Evolutionary conservation across 2,888 invertebrate genomes (phyloP).

Genomic region (Drosophila ezoana): DNA sequence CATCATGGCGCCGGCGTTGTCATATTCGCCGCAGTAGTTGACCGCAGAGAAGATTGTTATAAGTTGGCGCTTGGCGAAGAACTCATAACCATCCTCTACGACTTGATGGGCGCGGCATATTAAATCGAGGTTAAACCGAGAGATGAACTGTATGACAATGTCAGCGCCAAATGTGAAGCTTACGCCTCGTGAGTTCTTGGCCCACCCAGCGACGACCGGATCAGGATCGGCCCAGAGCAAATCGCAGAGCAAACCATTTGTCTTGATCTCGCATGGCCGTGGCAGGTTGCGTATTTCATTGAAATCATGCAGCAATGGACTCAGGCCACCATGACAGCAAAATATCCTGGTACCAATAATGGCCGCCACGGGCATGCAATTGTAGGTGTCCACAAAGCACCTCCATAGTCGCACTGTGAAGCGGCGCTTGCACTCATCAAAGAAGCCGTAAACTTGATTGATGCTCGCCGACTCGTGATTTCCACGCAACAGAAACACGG

Average conservation of each 20-base stretch:
- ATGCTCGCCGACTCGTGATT: constrained; percentile 94
- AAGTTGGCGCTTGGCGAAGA: constrained; percentile 98
- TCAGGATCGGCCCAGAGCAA: constrained; percentile 98
- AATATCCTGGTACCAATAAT: constrained; percentile 91
- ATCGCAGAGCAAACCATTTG: constrained; percentile 97
- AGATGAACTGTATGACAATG: constrained; percentile 98
- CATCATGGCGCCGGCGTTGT: constrained; percentile 96
- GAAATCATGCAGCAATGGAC: constrained; percentile 96
- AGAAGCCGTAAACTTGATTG: constrained; percentile 98
- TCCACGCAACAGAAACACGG: constrained; percentile 42
- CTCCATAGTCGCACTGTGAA: constrained; percentile 99
- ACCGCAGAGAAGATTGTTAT: constrained; percentile 96
- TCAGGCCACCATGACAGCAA: constrained; percentile 92
- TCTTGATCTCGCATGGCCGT: constrained; percentile 98
- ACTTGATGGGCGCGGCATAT: constrained; percentile 99
- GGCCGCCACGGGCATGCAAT: constrained; percentile 99
- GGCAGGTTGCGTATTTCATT: constrained; percentile 98
- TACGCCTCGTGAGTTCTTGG: constrained; percentile 99
- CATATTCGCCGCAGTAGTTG: constrained; percentile 96
- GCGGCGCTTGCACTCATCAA: constrained; percentile 96
- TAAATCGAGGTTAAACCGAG: constrained; percentile 88
- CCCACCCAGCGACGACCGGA: constrained; percentile 99
- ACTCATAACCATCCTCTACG: constrained; percentile 99
- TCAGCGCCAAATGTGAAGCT: constrained; percentile 99
- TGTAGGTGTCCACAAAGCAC: constrained; percentile 99